A percentile compares a stretch with the other conserved stretches of the same genome.
Evolutionary conservation across 2,888 invertebrate genomes (phyloP).

Genomic region (Junonia oenone): DNA sequence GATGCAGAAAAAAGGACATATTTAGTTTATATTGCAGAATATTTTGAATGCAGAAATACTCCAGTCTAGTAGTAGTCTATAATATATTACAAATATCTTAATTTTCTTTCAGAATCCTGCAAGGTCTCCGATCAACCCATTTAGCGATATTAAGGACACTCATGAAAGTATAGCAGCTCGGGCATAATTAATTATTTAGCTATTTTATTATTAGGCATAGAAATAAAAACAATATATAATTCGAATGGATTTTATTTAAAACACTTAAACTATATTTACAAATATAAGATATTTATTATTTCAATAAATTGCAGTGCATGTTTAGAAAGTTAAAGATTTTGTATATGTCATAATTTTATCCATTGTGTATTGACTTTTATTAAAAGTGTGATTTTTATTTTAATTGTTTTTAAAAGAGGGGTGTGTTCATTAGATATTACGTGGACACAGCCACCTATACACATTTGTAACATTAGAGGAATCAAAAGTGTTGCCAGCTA

Average conservation of each 20-base stretch:
- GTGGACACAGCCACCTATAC: too few relatives aligned
- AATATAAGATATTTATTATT: not conserved
- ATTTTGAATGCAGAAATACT: too few relatives aligned
- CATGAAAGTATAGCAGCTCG: slow-evolving; percentile 44
- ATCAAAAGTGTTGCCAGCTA: too few relatives aligned
- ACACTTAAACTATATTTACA: not conserved
- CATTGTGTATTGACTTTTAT: too few relatives aligned
- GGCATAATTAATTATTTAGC: slow-evolving; percentile 34
- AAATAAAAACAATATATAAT: not conserved
- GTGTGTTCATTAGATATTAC: too few relatives aligned
- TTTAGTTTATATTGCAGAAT: too few relatives aligned
- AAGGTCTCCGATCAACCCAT: slow-evolving; percentile 76
- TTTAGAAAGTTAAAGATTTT: not conserved
- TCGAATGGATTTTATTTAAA: not conserved
- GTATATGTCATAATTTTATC: too few relatives aligned
- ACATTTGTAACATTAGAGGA: too few relatives aligned
- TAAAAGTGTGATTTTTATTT: too few relatives aligned
- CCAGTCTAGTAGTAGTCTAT: too few relatives aligned
- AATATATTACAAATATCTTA: not conserved
- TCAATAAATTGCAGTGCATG: not conserved
- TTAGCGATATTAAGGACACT: slow-evolving; percentile 31
- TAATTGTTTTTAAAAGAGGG: too few relatives aligned
- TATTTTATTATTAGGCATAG: not conserved
- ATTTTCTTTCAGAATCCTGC: slow-evolving; percentile 79
- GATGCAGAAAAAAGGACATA: too few relatives aligned